Evolutionary conservation across 2,888 invertebrate genomes (phyloP).

Genomic region (Branchipolynoe longqiensis): DNA sequence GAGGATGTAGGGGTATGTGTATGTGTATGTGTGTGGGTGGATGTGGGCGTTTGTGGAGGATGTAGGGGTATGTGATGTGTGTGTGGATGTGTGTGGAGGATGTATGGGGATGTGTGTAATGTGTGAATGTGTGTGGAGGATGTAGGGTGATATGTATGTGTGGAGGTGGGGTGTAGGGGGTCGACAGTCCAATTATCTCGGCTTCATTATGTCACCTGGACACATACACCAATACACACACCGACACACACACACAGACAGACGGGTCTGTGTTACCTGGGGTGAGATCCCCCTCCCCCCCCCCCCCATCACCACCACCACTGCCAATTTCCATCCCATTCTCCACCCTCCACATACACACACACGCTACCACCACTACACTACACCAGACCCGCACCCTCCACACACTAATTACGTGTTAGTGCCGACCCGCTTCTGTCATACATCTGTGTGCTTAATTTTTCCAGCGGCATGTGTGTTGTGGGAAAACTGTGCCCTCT

Average conservation of each 20-base stretch:
- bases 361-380: no score
- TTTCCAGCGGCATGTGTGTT: slow-evolving; percentile 47
- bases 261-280: slow-evolving; percentile 1
- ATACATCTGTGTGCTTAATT: slow-evolving; percentile 54
- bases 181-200: background rate
- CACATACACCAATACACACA: background rate
- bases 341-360: no score
- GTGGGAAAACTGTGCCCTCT: slow-evolving; percentile 6
- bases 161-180: background rate
- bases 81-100: background rate
- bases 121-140: background rate
- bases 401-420: slow-evolving; percentile 55
- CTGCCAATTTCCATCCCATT: no score
- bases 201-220: slow-evolving; percentile 31
- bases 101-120: background rate
- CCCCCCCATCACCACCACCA: no score
- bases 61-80: background rate
- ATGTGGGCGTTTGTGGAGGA: no score
- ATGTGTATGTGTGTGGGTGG: no score
- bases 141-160: background rate
- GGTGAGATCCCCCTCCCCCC: slow-evolving; percentile 3
- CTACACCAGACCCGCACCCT: background rate
- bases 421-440: slow-evolving; percentile 51
- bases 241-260: background rate
- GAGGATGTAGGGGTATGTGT: no score